Evolutionary conservation across 2,797 vertebrate species (phyloP), one percentile per base, ranked within the genome.

Genomic region (Alcedo atthis): DNA sequence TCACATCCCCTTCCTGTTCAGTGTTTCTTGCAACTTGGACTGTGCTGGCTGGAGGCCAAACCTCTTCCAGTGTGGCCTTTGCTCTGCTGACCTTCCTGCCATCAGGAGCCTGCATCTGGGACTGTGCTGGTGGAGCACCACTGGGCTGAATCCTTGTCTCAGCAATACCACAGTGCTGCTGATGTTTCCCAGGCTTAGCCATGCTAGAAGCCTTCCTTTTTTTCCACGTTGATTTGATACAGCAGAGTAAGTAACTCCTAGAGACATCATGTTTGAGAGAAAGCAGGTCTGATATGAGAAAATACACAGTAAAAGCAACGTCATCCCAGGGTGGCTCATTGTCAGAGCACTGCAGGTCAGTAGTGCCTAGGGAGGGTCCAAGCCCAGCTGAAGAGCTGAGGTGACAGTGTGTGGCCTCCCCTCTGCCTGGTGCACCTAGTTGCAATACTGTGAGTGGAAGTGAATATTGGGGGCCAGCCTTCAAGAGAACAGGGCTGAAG

Each of bases 1-100:
- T 92, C 42, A 46, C 67, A 88, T 83, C 49, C 77, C 33, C 15
- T 86, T 93, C 81, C 91, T 93, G 57, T 70, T 82, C 81, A 68
- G 30, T 80, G 68, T 84, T 93, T 82, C 78, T 92, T 5, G 42
- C 68, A 78, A 74, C 17, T 88, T 82, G 49, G 81, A 58, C 33
- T 85, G 1, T 64, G 26, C 51, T 93, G 83, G 87, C 89, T 79
- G 70, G 70, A 86, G 71, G 64, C 87, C 89, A 88, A 35, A 49
- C 19, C 45, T 87, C 80, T 81, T 82, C 77, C 42, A 90, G 61
- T 0, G 0, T 24, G 53, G 70, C 85, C 81, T 94, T 88, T 94
- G 92, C 87, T 69, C 87, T 86, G 45, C 21, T 82, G 88, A 90
- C 66, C 81, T 92, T 92, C 86, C 91, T 92, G 87, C 81, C 33